Evolutionary conservation across 2,113 vertebrate species (phyloP), one percentile per base, ranked within the genome.

Genomic region (Rhea americana): DNA sequence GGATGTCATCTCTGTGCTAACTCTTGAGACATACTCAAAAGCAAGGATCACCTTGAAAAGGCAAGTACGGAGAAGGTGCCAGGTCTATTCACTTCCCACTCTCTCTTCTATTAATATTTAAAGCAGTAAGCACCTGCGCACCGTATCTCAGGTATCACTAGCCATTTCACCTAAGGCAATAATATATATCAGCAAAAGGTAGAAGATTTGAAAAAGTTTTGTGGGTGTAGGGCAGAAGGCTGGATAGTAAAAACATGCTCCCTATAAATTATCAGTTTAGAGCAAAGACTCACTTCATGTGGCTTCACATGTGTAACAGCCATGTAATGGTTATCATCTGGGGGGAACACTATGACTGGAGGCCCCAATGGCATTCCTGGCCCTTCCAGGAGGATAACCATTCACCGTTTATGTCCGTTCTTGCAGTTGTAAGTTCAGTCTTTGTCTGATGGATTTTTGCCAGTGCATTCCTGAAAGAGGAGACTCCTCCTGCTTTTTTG

Each of bases 401-500:
- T 1, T 21, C 91, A 13, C 9, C 70, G 17, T 28, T 50, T 43
- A 53, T 58, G 80, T 66, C 91, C 70, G 0, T 58, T 50, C 79
- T 17, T 35, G 67, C 11, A 7, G 55, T 3, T 53, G 35, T 11
- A 43, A 35, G 4, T 24, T 41, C 73, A 85, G 32, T 1, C 77
- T 59, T 89, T 17, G 82, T 11, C 70, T 80, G 87, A 72, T 18
- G 63, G 91, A 81, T 32, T 9, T 2, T n/a, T 25, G 76, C 87
- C 94, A 77, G 77, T 8, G 8, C 89, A 91, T 97, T 97, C 93
- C 94, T 92, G 92, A 83, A 32, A 55, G 62, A 51, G 83, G 73
- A 91, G 41, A 10, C 81, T 70, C 67, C 83, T 75, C 82, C 12
- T 37, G 82, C 93, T 50, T 91, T 72, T 39, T 37, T 68, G 78